A percentile compares a stretch with the other conserved stretches of the same genome.
These are phyloP conservation scores for Holotrichia oblita DNA, from an alignment of 1,140 invertebrate genomes.

Conservation along the genomic window DNA sequence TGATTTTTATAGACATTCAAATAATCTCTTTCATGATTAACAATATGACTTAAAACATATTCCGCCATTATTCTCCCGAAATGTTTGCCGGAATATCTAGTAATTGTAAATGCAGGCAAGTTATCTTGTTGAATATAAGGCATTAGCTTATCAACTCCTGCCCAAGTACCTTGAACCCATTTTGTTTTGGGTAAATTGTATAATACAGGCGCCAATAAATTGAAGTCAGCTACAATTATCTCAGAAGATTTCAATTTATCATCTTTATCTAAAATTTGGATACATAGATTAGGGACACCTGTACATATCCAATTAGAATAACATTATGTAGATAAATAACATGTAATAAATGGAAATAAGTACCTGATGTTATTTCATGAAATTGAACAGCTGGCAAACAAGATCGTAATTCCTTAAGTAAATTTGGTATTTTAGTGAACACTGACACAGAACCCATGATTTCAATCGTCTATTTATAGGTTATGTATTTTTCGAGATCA, in stretches of 20 bases:
- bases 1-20: slow-evolving; percentile 60
- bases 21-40: slow-evolving; percentile 64
- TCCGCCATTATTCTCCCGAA: slow-evolving; percentile 67
- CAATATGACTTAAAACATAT: slow-evolving; percentile 67
- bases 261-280: slow-evolving; percentile 42
- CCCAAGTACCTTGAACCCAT: slow-evolving; percentile 66
- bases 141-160: slow-evolving; percentile 61
- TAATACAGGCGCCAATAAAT: slow-evolving; percentile 59
- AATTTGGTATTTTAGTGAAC: slow-evolving; percentile 41
- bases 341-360: neutral
- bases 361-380: slow-evolving; percentile 45
- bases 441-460: slow-evolving; percentile 8
- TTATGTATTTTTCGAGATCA: too few relatives aligned
- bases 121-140: slow-evolving; percentile 51
- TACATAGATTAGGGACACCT: too few relatives aligned
- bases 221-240: slow-evolving; percentile 62
- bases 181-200: slow-evolving; percentile 59
- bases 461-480: neutral
- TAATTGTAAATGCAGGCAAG: slow-evolving; percentile 55
- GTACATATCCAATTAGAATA: too few relatives aligned
- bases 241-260: slow-evolving; percentile 55
- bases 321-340: neutral
- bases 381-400: slow-evolving; percentile 45
- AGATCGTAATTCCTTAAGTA: slow-evolving; percentile 38
- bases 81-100: slow-evolving; percentile 61